phyloP scores from a whole-genome alignment of 2,888 invertebrate species.

The Tridacna gigas region DNA sequence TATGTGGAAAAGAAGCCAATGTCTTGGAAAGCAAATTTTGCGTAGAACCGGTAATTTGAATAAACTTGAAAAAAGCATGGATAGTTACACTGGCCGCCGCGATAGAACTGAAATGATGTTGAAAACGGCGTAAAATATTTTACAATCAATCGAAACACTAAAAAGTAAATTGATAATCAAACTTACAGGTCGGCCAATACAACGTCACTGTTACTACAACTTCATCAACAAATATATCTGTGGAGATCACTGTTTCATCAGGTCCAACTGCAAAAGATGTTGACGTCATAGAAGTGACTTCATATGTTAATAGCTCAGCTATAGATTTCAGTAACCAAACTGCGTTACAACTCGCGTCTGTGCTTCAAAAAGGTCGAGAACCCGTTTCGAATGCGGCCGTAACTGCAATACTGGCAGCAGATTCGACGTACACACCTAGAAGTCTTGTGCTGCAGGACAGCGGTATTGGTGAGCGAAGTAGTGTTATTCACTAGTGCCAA shows the following conservation, averaged over 20 bases:
- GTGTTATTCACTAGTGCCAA: too few relatives aligned
- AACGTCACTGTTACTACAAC: background rate
- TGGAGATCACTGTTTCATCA: conserved; percentile 13
- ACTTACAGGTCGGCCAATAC: conserved; percentile 11
- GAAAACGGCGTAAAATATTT: too few relatives aligned
- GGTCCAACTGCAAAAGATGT: conserved; percentile 1
- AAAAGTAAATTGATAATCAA: background rate
- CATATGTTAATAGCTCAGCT: background rate
- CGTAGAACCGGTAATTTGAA: too few relatives aligned
- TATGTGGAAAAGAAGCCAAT: too few relatives aligned
- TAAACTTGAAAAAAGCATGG: too few relatives aligned
- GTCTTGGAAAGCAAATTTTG: too few relatives aligned
- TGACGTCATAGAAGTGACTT: conserved; percentile 23
- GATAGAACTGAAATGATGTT: too few relatives aligned
- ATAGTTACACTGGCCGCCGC: too few relatives aligned
- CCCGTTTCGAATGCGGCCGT: conserved; percentile 32
- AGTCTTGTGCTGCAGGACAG: background rate
- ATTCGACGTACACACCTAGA: conserved; percentile 1
- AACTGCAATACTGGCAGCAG: conserved; percentile 19
- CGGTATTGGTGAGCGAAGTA: conserved; percentile 18
- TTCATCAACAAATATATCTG: background rate
- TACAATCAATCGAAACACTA: background rate
- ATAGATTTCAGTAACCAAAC: conserved; percentile 5
- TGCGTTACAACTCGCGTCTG: background rate
- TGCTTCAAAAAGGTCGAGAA: conserved; percentile 12